Percentiles rank a stretch among this genome's conserved stretches.
Conservation (phyloP, 2,888 invertebrate genomes). For the Pogonocherus hispidulus region DNA sequence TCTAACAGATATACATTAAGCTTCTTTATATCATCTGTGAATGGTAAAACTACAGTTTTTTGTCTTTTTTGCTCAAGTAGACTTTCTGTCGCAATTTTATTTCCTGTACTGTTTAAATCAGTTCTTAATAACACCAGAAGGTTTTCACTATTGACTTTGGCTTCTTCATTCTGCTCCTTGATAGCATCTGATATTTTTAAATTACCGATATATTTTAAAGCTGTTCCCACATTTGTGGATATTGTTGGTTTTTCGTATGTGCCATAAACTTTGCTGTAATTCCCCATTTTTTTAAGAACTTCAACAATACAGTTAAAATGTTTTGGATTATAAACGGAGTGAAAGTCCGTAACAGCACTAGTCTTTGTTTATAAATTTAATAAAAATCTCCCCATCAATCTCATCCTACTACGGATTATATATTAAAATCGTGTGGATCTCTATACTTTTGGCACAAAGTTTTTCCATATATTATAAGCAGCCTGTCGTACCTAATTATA, state of each 20-base stretch:
- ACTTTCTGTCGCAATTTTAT: not conserved
- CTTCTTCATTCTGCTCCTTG: not conserved
- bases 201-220: not conserved
- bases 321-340: not conserved
- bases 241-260: conserved; percentile 11
- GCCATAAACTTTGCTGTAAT: too few relatives aligned
- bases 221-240: conserved; percentile 5
- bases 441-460: not conserved
- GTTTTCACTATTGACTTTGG: not conserved
- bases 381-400: not conserved
- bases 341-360: not conserved
- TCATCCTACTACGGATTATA: not conserved
- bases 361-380: not conserved
- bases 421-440: not conserved
- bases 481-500: not conserved
- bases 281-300: conserved; percentile 1
- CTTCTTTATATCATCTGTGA: not conserved
- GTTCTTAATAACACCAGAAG: conserved; percentile 7
- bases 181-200: conserved; percentile 12
- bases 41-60: not conserved
- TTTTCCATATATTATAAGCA: not conserved
- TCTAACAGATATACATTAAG: not conserved
- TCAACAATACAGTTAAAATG: conserved; percentile 3
- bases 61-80: not conserved
- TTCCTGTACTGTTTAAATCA: not conserved